Evolutionary conservation across 2,888 invertebrate species (phyloP).

Genomic region (Tipula lateralis): DNA sequence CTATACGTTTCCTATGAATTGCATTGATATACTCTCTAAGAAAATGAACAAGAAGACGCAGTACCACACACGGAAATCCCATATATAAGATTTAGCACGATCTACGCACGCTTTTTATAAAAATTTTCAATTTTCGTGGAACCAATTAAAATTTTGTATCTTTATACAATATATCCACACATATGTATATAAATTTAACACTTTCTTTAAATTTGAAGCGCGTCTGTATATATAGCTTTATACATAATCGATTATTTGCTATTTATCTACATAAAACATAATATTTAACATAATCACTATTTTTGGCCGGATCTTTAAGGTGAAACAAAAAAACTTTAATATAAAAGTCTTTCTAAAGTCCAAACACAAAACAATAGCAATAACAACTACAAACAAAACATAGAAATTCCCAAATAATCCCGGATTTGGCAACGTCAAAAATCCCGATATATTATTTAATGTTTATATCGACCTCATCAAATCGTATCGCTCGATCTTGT

Average conservation of each 20-base stretch:
- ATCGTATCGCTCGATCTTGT: neutral
- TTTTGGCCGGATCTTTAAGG: neutral
- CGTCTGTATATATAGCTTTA: neutral
- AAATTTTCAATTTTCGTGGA: neutral
- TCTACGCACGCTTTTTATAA: neutral
- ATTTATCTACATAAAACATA: neutral
- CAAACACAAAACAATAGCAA: neutral
- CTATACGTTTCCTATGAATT: no score
- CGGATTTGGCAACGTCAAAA: neutral
- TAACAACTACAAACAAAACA: neutral
- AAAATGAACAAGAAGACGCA: no score
- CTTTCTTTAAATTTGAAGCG: neutral
- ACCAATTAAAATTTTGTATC: no score
- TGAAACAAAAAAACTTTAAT: neutral
- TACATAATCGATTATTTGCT: neutral
- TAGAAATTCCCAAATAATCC: neutral
- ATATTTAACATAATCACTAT: neutral
- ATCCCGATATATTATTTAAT: neutral
- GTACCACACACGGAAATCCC: no score
- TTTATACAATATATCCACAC: no score
- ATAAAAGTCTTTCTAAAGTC: slow-evolving; percentile 6
- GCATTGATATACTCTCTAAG: no score
- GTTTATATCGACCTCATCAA: neutral
- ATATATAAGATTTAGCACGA: neutral
- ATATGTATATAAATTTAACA: neutral